Base-by-base conservation (phyloP, 1,140 invertebrate genomes). In the Tetraneura akinire region DNA sequence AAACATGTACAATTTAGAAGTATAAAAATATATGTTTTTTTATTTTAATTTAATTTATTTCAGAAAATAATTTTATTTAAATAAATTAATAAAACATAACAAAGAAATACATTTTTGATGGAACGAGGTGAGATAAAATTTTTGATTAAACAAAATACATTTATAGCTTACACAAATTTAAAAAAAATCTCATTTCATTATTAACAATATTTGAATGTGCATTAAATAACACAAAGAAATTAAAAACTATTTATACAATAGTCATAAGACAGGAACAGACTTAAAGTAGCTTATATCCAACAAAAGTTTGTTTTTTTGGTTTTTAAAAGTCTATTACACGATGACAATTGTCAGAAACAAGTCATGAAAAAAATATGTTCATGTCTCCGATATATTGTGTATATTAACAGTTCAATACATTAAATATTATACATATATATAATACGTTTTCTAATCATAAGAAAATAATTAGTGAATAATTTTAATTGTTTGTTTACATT, bases 391-490 rank as follows among this genome's bases (percentile, higher is more conserved):
- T 37, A 60, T 57, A 57, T 57, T 68, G 32, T 68, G 13, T 60
- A 74, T 55, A 55, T 71, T n/a, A 73, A 76, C 73, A 76, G 32
- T 76, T 76, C 53, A 60, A 76, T 55, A 73, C 53, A 73, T 51
- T 51, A 70, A 70, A 32, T 70, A 70, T 57, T 32, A 37, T 60
- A 3, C 42, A 76, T 76, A 29, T 60, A 76, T n/a, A 42, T 29
- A 57, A 57, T 57, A 76, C n/a, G 21, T 73, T 55, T 55, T 29
- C 37, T 45, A n/a, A n/a, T n/a, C n/a, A 18, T 76, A 76, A 76
- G 73, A 76, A 76, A 76, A 76, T 45, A 57, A n/a, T 45, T 21
- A 0, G 23, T 71, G n/a, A n/a, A n/a, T n/a, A n/a, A n/a, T n/a
- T n/a, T n/a, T n/a, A n/a, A n/a, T 57, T 68, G 6, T 57, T 76